A percentile compares a stretch with the other conserved stretches of the same genome.
These are phyloP conservation scores for Danionella cerebrum DNA, from an alignment of 2,113 vertebrate species.

Conservation along the genomic window DNA sequence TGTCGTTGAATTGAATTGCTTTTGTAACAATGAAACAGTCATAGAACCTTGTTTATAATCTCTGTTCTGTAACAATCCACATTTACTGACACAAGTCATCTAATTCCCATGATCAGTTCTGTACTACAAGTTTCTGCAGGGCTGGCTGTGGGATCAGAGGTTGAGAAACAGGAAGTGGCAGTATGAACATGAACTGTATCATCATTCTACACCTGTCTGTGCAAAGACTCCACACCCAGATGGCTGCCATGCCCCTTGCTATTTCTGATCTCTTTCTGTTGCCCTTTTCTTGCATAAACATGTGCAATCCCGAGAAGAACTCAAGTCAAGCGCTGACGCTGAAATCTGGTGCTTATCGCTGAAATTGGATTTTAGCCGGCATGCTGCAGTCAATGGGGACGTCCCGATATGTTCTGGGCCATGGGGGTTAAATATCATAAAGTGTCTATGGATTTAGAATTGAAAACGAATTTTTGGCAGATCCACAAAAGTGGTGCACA, in stretches of 20 bases:
- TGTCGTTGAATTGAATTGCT: too few relatives aligned
- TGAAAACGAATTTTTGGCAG: neutral
- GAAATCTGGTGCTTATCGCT: constrained; percentile 57
- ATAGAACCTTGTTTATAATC: too few relatives aligned
- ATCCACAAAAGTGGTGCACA: neutral
- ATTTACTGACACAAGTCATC: too few relatives aligned
- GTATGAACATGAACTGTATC: neutral
- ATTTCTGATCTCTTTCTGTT: constrained; percentile 34
- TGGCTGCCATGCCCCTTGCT: constrained; percentile 40
- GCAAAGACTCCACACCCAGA: neutral
- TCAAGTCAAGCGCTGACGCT: constrained; percentile 56
- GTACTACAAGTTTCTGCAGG: neutral
- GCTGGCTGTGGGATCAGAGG: neutral
- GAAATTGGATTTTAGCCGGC: constrained; percentile 50
- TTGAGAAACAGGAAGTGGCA: neutral
- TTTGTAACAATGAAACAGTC: too few relatives aligned
- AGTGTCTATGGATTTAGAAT: constrained; percentile 1
- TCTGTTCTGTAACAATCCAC: too few relatives aligned
- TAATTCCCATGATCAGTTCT: too few relatives aligned
- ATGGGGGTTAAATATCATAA: constrained; percentile 14
- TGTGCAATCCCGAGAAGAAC: constrained; percentile 55
- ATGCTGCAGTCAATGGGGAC: constrained; percentile 50
- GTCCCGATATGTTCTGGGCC: neutral
- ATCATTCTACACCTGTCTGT: neutral
- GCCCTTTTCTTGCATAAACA: constrained; percentile 47